Base-by-base conservation (phyloP, 2,888 invertebrate genomes). In the Andricus curvator region DNA sequence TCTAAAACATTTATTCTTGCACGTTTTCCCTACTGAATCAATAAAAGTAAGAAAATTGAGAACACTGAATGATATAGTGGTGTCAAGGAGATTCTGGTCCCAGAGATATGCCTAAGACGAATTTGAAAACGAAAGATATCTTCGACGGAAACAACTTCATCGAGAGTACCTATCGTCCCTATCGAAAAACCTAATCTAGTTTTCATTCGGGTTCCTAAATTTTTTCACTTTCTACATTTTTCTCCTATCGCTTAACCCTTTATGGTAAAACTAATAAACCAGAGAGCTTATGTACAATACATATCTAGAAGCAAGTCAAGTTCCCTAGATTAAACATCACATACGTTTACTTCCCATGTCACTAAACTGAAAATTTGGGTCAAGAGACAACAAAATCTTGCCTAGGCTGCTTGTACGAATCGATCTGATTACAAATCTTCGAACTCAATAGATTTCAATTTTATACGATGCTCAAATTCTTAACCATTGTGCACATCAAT, bases 261-360 rank as follows among this genome's bases (percentile, higher is more conserved):
- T 74, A 25, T 4, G n/a, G n/a, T 74, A 74, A 13, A 74, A 74
- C 74, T 74, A 33, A 74, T 22, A 74, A 74, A 33, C 13, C 33
- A 74, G 74, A 74, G 74, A 74, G 56, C 74, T 74, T 56, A 74
- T 74, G n/a, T 60, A 74, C 74, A 74, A 29, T 74, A 74, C 48
- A 70, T 11, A 51, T 29, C 56, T 74, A 74, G 56, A 56, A 74
- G 56, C n/a, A 74, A 56, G 11, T 74, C 56, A 74, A 22, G 33
- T 60, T 56, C 56, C 33, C 74, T 22, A 56, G 74, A 15, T 74
- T 56, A n/a, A 74, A 13, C 56, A 74, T 56, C 67, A 41, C 33
- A 74, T 74, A 51, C 56, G 33, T 74, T 56, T 74, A 56, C 51
- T 74, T 56, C 33, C 8, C n/a, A 74, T 60, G 15, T 74, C 56